Base-by-base conservation (phyloP, 2,113 vertebrate genomes). In the Rousettus leschenaultii region DNA sequence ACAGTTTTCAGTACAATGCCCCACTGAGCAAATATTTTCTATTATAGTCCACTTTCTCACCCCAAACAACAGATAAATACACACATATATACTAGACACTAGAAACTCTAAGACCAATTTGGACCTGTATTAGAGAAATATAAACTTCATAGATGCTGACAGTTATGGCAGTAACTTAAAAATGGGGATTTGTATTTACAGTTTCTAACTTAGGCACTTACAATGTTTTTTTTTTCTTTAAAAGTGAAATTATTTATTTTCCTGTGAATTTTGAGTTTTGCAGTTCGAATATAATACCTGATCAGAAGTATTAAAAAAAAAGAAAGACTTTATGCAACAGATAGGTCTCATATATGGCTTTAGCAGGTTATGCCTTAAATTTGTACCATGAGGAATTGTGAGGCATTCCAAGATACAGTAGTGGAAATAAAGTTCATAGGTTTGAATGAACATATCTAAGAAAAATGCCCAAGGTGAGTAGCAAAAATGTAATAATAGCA, bases 101-200 rank as follows among this genome's bases (percentile, higher is more conserved):
- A 7, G 33, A 53, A 11, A 30, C 0, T 1, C 4, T 2, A 80
- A 33, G 65, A 48, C 30, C 0, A 24, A 28, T 2, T 14, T 73
- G 48, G 13, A 71, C 2, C 6, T 61, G 4, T 11, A n/a, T 1
- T 12, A 86, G 28, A 43, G 35, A 83, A 71, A 82, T 63, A 14
- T 26, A 77, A 33, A 57, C 43, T 86, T 5, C 33, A 33, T 2
- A 53, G 68, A 82, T 4, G 19, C 5, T 30, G n/a, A 77, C 6
- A 33, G 26, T n/a, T 79, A 9, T 80, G n/a, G 40, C 38, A 57
- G 10, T 53, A 48, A 35, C 15, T 68, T 59, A 84, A 66, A 24
- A 89, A 26, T 2, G 80, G 15, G 5, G 40, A 88, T 73, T 10
- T 26, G 3, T 59, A 3, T 33, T 43, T 79, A 70, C 14, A 94